Conservation (phyloP, 2,113 vertebrate species). For the Zosterops hypoxanthus region DNA sequence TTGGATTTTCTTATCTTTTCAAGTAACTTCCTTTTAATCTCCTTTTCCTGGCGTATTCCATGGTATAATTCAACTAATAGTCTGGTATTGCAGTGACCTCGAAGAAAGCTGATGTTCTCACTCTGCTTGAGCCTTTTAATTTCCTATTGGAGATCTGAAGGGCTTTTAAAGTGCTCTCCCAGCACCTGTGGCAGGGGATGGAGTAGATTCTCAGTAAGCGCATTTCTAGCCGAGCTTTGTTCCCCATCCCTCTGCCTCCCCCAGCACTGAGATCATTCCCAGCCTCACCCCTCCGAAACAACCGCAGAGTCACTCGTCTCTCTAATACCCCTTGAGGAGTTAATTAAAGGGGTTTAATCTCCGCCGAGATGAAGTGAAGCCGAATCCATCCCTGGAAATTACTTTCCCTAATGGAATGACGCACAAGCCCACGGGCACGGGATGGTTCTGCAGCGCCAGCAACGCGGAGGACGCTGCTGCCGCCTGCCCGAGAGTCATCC, state of each 20-base stretch:
- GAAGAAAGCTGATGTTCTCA: neutral
- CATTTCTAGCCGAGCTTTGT: neutral
- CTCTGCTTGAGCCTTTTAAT: neutral
- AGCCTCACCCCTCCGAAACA: neutral
- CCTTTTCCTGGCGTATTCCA: neutral
- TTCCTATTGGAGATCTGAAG: neutral
- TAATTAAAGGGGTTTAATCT: conserved; percentile 23
- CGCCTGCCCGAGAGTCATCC: accelerated
- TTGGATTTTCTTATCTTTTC: neutral
- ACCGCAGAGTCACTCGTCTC: neutral
- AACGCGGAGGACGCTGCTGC: neutral
- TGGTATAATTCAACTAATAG: neutral
- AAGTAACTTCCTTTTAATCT: neutral
- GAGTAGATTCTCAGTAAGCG: neutral
- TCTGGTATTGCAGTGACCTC: neutral
- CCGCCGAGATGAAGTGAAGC: neutral
- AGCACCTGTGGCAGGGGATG: neutral
- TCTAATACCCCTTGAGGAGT: neutral
- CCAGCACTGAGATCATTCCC: neutral
- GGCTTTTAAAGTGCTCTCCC: neutral
- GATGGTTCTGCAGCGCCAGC: neutral
- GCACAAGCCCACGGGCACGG: neutral
- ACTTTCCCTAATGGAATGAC: neutral
- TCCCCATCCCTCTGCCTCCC: neutral
- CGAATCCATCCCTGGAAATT: neutral